Evolutionary conservation across 2,113 vertebrate genomes (phyloP).

Genomic region (Bubo bubo): DNA sequence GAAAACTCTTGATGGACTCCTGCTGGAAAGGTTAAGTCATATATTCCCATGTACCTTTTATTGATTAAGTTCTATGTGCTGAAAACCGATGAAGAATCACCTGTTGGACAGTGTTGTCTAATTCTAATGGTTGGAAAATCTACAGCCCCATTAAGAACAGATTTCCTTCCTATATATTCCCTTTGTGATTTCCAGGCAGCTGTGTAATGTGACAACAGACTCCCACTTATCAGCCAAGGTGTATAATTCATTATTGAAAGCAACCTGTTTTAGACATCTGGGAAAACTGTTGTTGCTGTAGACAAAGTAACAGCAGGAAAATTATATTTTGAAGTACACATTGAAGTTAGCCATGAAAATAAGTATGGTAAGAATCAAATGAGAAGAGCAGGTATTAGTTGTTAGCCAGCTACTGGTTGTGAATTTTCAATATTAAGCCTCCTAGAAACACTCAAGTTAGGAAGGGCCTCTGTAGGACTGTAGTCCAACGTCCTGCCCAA

Average conservation of each 20-base stretch:
- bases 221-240: background rate
- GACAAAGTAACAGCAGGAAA: background rate
- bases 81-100: background rate
- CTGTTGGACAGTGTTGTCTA: background rate
- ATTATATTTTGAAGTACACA: background rate
- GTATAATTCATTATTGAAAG: background rate
- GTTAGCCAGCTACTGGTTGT: background rate
- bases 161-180: background rate
- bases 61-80: background rate
- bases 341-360: background rate
- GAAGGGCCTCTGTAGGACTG: background rate
- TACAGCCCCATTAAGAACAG: fast-evolving
- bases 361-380: background rate
- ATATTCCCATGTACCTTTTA: background rate
- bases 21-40: background rate
- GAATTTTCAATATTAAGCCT: background rate
- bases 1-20: background rate
- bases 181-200: background rate
- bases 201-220: background rate
- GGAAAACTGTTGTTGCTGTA: background rate
- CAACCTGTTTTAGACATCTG: background rate
- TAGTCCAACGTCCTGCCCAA: background rate
- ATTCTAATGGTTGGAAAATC: background rate
- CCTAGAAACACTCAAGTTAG: background rate
- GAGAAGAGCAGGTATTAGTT: background rate